These are phyloP conservation scores for Phrynocephalus guinanensis DNA, from an alignment of 2,797 vertebrate species.

Conservation along the genomic window DNA sequence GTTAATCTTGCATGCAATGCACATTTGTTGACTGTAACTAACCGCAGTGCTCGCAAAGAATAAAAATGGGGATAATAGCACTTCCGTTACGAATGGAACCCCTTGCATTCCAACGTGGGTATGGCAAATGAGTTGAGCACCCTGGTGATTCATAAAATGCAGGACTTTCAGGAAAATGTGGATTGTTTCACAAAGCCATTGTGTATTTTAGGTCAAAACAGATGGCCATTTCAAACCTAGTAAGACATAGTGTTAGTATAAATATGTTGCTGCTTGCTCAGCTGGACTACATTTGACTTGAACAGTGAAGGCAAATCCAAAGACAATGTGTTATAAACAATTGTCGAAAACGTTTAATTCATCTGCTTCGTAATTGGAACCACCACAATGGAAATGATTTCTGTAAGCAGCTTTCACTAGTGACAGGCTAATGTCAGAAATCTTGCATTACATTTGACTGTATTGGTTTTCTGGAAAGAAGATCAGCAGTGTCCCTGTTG, in stretches of 20 bases:
- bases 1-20: neutral
- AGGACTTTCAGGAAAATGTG: conserved; percentile 34
- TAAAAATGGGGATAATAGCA: neutral
- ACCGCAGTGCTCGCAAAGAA: neutral
- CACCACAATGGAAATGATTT: conserved; percentile 50
- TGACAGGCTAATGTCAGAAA: conserved; percentile 28
- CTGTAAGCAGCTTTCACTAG: conserved; percentile 51
- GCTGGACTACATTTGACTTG: conserved; percentile 46
- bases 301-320: conserved; percentile 51
- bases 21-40: conserved; percentile 22
- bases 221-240: conserved; percentile 38
- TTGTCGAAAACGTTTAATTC: conserved; percentile 64
- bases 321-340: conserved; percentile 47
- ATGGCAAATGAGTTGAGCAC: conserved; percentile 38
- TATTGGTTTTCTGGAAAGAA: conserved; percentile 42
- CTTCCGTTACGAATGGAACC: neutral
- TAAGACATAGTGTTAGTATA: conserved; percentile 35
- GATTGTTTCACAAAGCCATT: conserved; percentile 48
- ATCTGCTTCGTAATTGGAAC: conserved; percentile 65
- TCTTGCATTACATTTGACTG: conserved; percentile 43
- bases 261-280: conserved; percentile 41
- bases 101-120: conserved; percentile 37
- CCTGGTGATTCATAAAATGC: conserved; percentile 40
- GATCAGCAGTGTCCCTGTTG: conserved; percentile 3
- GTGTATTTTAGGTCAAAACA: neutral